Percentiles rank a stretch among this genome's conserved stretches.
Evolutionary conservation across 2,797 vertebrate species (phyloP).

Genomic region (Falco concolor): DNA sequence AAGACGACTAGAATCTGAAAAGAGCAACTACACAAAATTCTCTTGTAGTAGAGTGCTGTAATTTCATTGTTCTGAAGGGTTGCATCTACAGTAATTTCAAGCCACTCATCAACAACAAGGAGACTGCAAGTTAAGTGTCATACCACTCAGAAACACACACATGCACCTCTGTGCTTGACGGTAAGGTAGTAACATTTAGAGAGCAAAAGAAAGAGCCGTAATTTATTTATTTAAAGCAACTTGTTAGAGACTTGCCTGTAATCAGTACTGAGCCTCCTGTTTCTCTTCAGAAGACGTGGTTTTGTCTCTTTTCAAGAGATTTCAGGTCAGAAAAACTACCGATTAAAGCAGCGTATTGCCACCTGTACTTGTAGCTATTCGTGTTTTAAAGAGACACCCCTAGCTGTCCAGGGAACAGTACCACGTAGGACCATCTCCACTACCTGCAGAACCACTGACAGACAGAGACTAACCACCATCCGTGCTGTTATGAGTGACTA

Average conservation of each 20-base stretch:
- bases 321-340: background rate
- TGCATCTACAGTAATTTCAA: background rate
- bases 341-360: background rate
- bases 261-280: background rate
- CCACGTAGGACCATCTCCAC: too few relatives aligned
- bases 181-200: background rate
- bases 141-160: background rate
- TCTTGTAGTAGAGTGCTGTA: background rate
- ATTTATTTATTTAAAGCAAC: background rate
- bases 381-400: background rate
- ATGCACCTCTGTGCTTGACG: fast-evolving
- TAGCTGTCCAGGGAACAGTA: background rate
- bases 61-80: background rate
- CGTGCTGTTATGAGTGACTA: fast-evolving
- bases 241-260: background rate
- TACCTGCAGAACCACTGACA: background rate
- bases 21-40: background rate
- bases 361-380: background rate
- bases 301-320: background rate
- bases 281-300: background rate
- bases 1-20: background rate
- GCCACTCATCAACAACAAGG: background rate
- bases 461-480: background rate
- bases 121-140: background rate
- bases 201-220: background rate